Conservation (phyloP, 2,888 invertebrate genomes). For the Meloe dianella region DNA sequence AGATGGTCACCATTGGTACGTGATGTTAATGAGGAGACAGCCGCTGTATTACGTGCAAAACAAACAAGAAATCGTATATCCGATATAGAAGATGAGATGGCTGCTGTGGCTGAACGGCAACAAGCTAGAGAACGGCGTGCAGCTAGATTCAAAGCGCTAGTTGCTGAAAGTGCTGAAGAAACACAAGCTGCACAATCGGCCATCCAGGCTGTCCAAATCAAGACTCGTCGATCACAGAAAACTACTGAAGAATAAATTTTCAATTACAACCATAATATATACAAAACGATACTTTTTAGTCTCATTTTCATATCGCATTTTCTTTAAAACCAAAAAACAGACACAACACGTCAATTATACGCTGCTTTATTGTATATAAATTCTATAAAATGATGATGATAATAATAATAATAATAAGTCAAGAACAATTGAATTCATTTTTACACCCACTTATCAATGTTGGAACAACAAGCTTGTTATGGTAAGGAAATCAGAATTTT, state of each 20-base stretch:
- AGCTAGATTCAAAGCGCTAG: slow-evolving; percentile 72
- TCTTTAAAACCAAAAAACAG: not conserved
- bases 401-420: not conserved
- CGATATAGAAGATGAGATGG: slow-evolving; percentile 79
- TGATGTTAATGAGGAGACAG: slow-evolving; percentile 62
- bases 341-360: not conserved
- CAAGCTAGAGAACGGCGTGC: slow-evolving; percentile 74
- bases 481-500: not conserved
- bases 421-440: not conserved
- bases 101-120: slow-evolving; percentile 71
- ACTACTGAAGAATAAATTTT: slow-evolving; percentile 15
- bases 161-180: slow-evolving; percentile 65
- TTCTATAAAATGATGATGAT: not conserved
- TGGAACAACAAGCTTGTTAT: slow-evolving; percentile 6
- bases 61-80: slow-evolving; percentile 69
- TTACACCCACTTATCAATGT: not conserved
- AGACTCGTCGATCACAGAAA: slow-evolving; percentile 22
- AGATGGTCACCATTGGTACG: slow-evolving; percentile 68
- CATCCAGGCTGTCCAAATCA: slow-evolving; percentile 24
- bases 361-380: slow-evolving; percentile 8
- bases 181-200: slow-evolving; percentile 48
- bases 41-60: slow-evolving; percentile 70
- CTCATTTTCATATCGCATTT: not conserved
- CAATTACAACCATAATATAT: not conserved
- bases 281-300: not conserved